Base-by-base conservation (phyloP, 2,113 vertebrate genomes). In the Heliornis fulica region DNA sequence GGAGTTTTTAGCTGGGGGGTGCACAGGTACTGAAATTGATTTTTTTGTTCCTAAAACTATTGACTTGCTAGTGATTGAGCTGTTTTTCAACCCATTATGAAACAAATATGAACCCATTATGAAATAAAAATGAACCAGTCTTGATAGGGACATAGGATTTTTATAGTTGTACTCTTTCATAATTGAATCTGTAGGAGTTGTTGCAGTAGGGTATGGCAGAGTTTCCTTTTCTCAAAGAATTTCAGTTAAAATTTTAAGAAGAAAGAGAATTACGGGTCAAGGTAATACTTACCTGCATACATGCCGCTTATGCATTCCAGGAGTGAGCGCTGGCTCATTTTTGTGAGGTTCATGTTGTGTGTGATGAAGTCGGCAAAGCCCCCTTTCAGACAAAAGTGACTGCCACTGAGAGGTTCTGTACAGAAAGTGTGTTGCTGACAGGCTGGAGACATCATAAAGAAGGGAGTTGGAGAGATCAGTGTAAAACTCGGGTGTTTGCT, bases 311-410 rank as follows among this genome's bases (percentile, higher is more conserved):
- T 0, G 2, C 70, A 84, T 88, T 68, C 66, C 46, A 45, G 34
- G 26, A 36, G 7, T 18, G 59, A 83, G 34, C 1, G 2, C 14
- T 48, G 8, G 10, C 40, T 83, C 11, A 9, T 57, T 81, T 46
- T 17, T 64, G 43, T 28, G 72, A 51, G 57, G 14, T 14, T 77
- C 0, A 0, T 80, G 19, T 41, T 0, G 0, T 43, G 9, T 2
- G 9, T 45, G 26, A 6, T 48, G 26, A 72, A 50, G 29, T 51
- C 13, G 31, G 28, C 45, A 50, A 75, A 65, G 22, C 60, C 45
- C 41, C 7, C 17, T 70, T 70, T 46, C 18, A 63, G 74, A 29
- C 19, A 66, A 11, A 60, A 85, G 22, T 50, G 32, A 54, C 12
- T 68, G 23, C 38, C 59, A 22, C 32, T 40, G 38, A 20, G 38